These are phyloP conservation scores for Corydoras sp. DNA, from an alignment of 2,113 vertebrate species.

Conservation along the genomic window DNA sequence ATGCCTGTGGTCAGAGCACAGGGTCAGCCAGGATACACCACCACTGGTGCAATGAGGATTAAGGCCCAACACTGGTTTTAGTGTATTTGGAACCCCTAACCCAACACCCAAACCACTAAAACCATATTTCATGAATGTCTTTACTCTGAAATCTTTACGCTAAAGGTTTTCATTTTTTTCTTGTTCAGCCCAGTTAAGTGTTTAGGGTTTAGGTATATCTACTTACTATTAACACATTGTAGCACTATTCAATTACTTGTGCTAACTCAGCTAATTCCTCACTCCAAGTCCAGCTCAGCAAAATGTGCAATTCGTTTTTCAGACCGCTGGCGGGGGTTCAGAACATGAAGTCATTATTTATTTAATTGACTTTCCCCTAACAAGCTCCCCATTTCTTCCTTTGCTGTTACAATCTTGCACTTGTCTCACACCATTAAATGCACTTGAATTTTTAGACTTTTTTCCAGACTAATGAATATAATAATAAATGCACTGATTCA, in stretches of 20 bases:
- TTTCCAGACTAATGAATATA: neutral
- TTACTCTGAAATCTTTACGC: no score
- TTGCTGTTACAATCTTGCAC: slow-evolving; percentile 43
- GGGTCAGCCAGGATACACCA: no score
- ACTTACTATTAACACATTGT: slow-evolving; percentile 2
- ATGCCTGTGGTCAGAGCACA: no score
- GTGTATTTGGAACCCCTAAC: no score
- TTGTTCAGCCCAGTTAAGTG: slow-evolving; percentile 55
- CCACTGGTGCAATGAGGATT: no score
- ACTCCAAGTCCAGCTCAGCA: slow-evolving; percentile 45
- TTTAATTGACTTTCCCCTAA: slow-evolving; percentile 72
- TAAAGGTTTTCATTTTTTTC: no score
- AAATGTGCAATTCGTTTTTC: slow-evolving; percentile 64
- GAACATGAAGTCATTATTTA: slow-evolving; percentile 75
- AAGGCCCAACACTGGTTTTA: no score
- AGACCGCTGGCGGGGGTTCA: slow-evolving; percentile 56
- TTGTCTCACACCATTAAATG: slow-evolving; percentile 56
- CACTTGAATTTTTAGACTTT: neutral
- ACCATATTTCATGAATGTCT: no score
- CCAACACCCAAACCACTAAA: no score
- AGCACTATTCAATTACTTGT: slow-evolving; percentile 16
- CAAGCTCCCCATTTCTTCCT: slow-evolving; percentile 67
- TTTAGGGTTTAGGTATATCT: slow-evolving; percentile 26
- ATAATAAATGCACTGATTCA: no score
- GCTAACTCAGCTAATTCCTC: slow-evolving; percentile 34